Base-by-base conservation (phyloP, 2,888 invertebrate genomes). In the Steromphala cineraria region DNA sequence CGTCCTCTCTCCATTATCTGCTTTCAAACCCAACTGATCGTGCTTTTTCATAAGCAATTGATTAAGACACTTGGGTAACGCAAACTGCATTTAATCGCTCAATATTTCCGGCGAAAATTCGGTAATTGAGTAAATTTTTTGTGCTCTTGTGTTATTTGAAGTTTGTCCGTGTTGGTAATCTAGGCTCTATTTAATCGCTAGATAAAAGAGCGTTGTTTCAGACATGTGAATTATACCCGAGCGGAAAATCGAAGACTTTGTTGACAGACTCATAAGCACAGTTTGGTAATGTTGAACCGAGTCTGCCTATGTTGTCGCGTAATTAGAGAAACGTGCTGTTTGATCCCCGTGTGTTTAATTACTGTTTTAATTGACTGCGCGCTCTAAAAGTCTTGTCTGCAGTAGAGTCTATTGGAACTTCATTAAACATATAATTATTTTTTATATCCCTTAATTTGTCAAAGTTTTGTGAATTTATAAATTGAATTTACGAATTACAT, bases 21-120 rank as follows among this genome's bases (percentile, higher is more conserved):
- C 31, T 36, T 71, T 71, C 36, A 71, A 71, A 71, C 40, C 40
- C 71, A 71, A 71, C 71, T 36, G 71, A 40, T 36, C 71, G 36
- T 71, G 28, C 36, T 36, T 24, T 71, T 71, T 71, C 71, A 71
- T 71, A 40, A 71, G 40, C 31, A 31, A 71, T 71, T 71, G 71
- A 71, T 71, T 71, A 71, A 71, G 31, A 36, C 28, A 36, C 71
- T 31, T 40, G 28, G 71, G 71, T n/a, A 71, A 40, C 40, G 40
- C 71, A 71, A 31, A 71, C 71, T 28, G 19, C 71, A 71, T 28
- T 71, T 71, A 36, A 4, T 19, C 28, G 36, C n/a, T 71, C 71
- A 40, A 71, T 71, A 71, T 71, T 71, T 71, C 71, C 71, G 28
- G 71, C 15, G 40, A 40, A 40, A 28, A 71, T 36, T 46, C 40